Base-by-base conservation (phyloP, 53 echinoderm and acorn worm genomes). In the Pentamera pediparva region DNA sequence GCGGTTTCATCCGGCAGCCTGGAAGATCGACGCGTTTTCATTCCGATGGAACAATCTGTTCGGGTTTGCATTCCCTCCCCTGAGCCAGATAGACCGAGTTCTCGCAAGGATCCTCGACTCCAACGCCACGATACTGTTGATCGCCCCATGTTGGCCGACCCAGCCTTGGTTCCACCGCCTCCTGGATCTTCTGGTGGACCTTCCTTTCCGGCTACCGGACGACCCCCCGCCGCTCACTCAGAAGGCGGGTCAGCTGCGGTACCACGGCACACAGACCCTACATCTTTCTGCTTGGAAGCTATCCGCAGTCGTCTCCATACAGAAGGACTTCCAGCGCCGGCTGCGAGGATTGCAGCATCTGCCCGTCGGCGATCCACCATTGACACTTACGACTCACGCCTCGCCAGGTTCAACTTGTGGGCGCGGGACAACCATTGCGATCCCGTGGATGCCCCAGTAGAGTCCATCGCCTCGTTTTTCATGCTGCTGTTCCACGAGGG, bases 151-250 rank as follows among this genome's bases (percentile, higher is more conserved):
- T 11, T 78, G 78, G 78, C 49, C 79, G 49, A 54, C 35, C 27
- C 79, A 79, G 54, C 31, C 55, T 37, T 79, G 79, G 79, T 79
- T 79, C 31, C 69, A 56, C 9, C 55, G 35, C 38, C 13, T 79
- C 9, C 39, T 79, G 56, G 4, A 8, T 11, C 39, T 79, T 32
- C 39, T 79, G 6, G 55, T 36, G 15, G 79, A 33, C 18, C 37
- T 6, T 1, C 79, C 79, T 2, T 6, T 35, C 36, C 36, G 15
- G 15, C 56, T 79, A 2, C 65, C 79, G 6, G n/a, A n/a, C n/a
- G 65, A n/a, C 37, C 15, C 13, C 15, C 65, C 31, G 20, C 79
- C 69, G 2, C 62, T 77, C 18, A 26, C 50, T 15, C 39, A 39
- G 62, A 28, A 9, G n/a, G 17, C 17, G 34, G 62, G 62, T 37